Conservation (phyloP, 2,113 vertebrate genomes). For the Tragelaphus buxtoni region DNA sequence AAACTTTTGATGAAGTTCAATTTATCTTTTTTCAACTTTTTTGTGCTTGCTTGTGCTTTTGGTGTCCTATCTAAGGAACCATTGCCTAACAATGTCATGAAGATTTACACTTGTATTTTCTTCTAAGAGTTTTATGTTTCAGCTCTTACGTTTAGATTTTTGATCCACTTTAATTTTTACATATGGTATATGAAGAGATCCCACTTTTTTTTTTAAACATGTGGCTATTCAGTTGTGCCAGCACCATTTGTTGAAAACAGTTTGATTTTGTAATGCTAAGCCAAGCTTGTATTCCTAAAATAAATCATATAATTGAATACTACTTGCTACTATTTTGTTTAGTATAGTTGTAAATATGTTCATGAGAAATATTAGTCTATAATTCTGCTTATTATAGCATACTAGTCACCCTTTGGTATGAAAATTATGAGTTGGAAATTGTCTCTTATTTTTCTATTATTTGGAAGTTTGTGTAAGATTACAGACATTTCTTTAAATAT, state of each 20-base stretch:
- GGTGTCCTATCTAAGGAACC: neutral
- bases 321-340: too few relatives aligned
- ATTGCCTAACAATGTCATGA: neutral
- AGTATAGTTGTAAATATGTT: too few relatives aligned
- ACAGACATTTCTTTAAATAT: neutral
- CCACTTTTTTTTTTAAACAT: neutral
- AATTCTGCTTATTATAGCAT: too few relatives aligned
- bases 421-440: neutral
- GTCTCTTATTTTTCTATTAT: neutral
- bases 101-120: neutral
- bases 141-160: neutral
- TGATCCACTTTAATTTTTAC: neutral
- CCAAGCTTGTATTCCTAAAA: neutral
- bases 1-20: neutral
- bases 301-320: neutral
- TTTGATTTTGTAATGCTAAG: neutral
- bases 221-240: neutral
- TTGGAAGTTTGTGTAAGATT: neutral
- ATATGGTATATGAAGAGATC: neutral
- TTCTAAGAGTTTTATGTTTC: neutral
- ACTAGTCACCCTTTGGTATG: neutral
- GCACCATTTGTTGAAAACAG: neutral
- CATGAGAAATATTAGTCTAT: too few relatives aligned
- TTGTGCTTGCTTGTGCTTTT: neutral
- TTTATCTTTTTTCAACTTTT: neutral